These are phyloP conservation scores for Drosophila suboccidentalis DNA, from an alignment of 2,888 invertebrate species.

Conservation along the genomic window DNA sequence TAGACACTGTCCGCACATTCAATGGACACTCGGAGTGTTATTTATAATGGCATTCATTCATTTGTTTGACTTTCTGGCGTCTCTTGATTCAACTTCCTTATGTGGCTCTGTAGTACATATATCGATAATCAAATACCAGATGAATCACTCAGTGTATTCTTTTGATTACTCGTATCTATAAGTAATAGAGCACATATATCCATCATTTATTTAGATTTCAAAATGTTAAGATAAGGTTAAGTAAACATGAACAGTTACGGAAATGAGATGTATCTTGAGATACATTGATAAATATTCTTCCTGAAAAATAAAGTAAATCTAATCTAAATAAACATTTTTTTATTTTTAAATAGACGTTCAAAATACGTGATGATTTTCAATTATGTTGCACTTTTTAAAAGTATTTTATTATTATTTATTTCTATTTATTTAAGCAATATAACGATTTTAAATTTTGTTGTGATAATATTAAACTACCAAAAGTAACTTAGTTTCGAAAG, in stretches of 20 bases:
- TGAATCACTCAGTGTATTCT: conserved; percentile 8
- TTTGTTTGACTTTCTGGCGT: conserved; percentile 21
- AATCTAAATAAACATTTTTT: background rate
- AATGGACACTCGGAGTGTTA: background rate
- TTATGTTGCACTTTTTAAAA: too few species aligned
- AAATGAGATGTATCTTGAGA: background rate
- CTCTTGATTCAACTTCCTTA: conserved; percentile 8
- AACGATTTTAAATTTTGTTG: background rate
- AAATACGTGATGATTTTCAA: background rate
- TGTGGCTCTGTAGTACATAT: background rate
- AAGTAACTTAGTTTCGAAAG: conserved; percentile 1
- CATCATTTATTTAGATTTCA: background rate
- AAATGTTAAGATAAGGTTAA: background rate
- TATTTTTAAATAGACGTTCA: background rate
- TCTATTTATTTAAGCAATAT: too few species aligned
- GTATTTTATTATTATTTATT: too few species aligned
- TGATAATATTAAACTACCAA: background rate
- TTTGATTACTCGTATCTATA: background rate
- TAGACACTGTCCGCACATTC: conserved; percentile 18
- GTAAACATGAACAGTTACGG: background rate
- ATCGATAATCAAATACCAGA: background rate
- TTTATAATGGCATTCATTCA: conserved; percentile 32
- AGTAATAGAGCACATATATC: background rate
- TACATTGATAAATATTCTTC: background rate
- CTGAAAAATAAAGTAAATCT: background rate